Evolutionary conservation across 2,888 invertebrate genomes (phyloP).

Genomic region (Drepanosiphum platanoidis): DNA sequence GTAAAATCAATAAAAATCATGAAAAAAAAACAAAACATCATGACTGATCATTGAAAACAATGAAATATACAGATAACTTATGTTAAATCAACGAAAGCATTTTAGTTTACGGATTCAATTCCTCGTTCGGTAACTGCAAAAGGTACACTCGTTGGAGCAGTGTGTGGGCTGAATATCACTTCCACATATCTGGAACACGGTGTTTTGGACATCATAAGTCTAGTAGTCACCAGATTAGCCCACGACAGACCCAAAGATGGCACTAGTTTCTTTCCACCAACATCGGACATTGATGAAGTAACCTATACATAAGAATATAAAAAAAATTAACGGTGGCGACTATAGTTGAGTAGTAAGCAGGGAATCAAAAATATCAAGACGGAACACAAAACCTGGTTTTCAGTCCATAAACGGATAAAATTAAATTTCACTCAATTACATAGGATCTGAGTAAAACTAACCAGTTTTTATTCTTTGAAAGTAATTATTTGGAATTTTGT

Average conservation of each 20-base stretch:
- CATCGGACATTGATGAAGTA: constrained; percentile 62
- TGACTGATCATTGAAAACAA: constrained; percentile 39
- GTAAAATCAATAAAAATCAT: constrained; percentile 25
- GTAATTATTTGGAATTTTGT: neutral
- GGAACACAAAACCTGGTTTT: too few species aligned
- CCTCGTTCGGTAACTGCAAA: constrained; percentile 50
- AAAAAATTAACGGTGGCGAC: too few species aligned
- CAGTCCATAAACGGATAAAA: too few species aligned
- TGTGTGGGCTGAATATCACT: constrained; percentile 62
- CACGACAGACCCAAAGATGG: constrained; percentile 76
- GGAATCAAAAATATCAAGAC: too few species aligned
- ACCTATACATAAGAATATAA: constrained; percentile 63
- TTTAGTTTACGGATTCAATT: constrained; percentile 33
- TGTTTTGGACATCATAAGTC: constrained; percentile 69
- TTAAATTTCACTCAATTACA: too few species aligned
- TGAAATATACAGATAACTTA: constrained; percentile 1
- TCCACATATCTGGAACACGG: constrained; percentile 63
- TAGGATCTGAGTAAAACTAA: too few species aligned
- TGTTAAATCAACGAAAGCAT: constrained; percentile 21
- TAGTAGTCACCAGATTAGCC: constrained; percentile 74
- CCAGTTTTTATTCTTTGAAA: too few species aligned
- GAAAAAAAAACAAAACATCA: constrained; percentile 36
- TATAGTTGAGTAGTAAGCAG: too few species aligned
- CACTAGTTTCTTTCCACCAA: constrained; percentile 66
- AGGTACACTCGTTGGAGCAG: constrained; percentile 43